A percentile compares a stretch with the other conserved stretches of the same genome.
Evolutionary conservation across 2,113 vertebrate genomes (phyloP).

Genomic region (Mohoua ochrocephala): DNA sequence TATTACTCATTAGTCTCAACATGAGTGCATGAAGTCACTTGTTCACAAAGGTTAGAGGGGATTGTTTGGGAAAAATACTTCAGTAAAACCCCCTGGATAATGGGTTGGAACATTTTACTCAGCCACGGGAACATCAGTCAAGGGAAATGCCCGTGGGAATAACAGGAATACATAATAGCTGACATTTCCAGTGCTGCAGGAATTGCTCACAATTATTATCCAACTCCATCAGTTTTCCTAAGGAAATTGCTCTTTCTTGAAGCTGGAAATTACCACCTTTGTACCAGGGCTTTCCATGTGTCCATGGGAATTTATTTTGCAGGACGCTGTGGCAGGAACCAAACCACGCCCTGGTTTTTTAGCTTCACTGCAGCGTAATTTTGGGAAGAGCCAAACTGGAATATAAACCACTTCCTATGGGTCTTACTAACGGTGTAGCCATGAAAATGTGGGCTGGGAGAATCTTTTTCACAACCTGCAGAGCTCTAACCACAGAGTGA

Average conservation of each 20-base stretch:
- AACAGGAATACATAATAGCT: constrained; percentile 32
- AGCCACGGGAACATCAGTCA: constrained; percentile 28
- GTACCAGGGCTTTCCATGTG: background rate
- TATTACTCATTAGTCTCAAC: background rate
- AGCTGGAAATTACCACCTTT: background rate
- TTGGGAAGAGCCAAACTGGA: background rate
- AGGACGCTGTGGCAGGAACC: background rate
- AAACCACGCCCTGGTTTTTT: accelerated
- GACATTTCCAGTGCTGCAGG: constrained; percentile 22
- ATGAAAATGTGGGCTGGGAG: background rate
- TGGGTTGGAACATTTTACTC: background rate
- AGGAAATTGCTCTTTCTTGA: background rate
- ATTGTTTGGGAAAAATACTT: background rate
- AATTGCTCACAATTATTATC: background rate
- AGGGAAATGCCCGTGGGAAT: constrained; percentile 23
- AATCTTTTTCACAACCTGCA: background rate
- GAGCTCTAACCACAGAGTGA: background rate
- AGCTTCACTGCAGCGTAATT: background rate
- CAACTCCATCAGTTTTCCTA: background rate
- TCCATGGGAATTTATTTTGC: background rate
- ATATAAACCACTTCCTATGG: background rate
- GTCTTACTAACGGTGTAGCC: background rate
- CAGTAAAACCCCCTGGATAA: background rate
- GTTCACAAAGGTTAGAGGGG: background rate
- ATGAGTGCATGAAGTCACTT: background rate